phyloP scores from a whole-genome alignment of 2,888 invertebrate genomes.

The Odiellus spinosus region DNA sequence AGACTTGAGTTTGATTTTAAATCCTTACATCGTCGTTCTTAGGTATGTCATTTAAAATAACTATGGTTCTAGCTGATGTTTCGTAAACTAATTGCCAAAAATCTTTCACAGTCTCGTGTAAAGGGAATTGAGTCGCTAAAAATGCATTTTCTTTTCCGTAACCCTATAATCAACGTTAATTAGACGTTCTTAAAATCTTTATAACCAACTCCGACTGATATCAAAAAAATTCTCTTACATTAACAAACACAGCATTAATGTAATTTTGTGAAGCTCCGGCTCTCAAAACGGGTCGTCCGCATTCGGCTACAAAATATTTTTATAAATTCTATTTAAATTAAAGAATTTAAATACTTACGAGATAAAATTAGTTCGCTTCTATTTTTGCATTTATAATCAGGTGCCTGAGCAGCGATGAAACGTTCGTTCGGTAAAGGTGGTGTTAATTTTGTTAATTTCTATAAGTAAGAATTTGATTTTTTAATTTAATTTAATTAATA shows the following conservation, averaged over 20 bases:
- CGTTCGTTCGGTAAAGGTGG: slow-evolving; percentile 9
- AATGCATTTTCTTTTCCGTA: slow-evolving; percentile 12
- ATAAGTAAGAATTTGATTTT: slow-evolving; percentile 2
- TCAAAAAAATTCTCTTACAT: slow-evolving; percentile 7
- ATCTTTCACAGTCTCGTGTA: slow-evolving; percentile 12
- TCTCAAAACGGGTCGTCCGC: slow-evolving; percentile 13
- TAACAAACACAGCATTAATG: slow-evolving; percentile 13
- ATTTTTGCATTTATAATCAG: slow-evolving; percentile 13
- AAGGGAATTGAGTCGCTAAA: slow-evolving; percentile 12
- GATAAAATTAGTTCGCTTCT: slow-evolving; percentile 11
- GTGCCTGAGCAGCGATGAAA: slow-evolving; percentile 9
- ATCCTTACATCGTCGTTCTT: slow-evolving; percentile 13
- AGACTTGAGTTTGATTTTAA: too few species aligned
- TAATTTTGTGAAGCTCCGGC: slow-evolving; percentile 13
- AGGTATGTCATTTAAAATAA: slow-evolving; percentile 12
- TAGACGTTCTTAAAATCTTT: not conserved
- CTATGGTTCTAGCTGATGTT: slow-evolving; percentile 6
- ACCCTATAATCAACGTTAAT: slow-evolving; percentile 3
- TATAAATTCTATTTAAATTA: not conserved
- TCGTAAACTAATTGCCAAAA: slow-evolving; percentile 16
- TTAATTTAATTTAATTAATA: not conserved
- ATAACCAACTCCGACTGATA: not conserved
- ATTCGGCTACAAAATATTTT: slow-evolving; percentile 9
- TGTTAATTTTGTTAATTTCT: slow-evolving; percentile 9
- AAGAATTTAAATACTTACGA: slow-evolving; percentile 7